These are phyloP conservation scores for Nudaria mundana DNA, from an alignment of 2,888 invertebrate species.

Conservation along the genomic window DNA sequence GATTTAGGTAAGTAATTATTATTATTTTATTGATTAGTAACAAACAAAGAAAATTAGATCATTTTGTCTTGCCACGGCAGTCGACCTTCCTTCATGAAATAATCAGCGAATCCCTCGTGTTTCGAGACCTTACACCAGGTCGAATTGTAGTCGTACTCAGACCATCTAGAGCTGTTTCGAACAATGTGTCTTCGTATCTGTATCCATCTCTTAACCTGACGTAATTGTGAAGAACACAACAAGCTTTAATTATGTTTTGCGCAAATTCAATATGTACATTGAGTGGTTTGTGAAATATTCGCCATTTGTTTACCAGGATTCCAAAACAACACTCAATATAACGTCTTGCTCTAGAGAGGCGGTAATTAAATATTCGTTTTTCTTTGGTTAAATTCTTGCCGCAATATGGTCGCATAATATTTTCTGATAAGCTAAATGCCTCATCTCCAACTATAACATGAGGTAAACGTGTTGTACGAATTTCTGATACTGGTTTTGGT, in stretches of 20 bases:
- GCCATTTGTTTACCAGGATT: constrained; percentile 15
- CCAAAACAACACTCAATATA: constrained; percentile 14
- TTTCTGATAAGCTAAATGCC: constrained; percentile 13
- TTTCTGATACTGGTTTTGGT: constrained; percentile 11
- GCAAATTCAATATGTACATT: constrained; percentile 11
- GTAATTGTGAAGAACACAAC: constrained; percentile 13
- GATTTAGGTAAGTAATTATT: constrained; percentile 1
- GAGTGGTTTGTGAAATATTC: constrained; percentile 16
- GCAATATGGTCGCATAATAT: constrained; percentile 17
- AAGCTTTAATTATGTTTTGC: constrained; percentile 12
- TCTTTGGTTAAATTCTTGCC: constrained; percentile 8
- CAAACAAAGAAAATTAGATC: background rate
- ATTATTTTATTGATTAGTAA: background rate
- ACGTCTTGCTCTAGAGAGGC: constrained; percentile 14
- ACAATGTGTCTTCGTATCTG: constrained; percentile 6
- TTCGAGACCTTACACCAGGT: background rate
- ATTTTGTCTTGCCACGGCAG: constrained; percentile 19
- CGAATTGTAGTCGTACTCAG: background rate
- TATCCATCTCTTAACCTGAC: constrained; percentile 3
- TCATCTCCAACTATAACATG: too few species aligned
- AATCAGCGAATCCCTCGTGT: constrained; percentile 6
- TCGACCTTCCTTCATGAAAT: constrained; percentile 21
- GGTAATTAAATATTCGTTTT: constrained; percentile 9
- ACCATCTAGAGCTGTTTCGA: constrained; percentile 1
- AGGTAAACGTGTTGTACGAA: constrained; percentile 3